phyloP scores from a whole-genome alignment of 2,113 vertebrate species.

The Sitta europaea region DNA sequence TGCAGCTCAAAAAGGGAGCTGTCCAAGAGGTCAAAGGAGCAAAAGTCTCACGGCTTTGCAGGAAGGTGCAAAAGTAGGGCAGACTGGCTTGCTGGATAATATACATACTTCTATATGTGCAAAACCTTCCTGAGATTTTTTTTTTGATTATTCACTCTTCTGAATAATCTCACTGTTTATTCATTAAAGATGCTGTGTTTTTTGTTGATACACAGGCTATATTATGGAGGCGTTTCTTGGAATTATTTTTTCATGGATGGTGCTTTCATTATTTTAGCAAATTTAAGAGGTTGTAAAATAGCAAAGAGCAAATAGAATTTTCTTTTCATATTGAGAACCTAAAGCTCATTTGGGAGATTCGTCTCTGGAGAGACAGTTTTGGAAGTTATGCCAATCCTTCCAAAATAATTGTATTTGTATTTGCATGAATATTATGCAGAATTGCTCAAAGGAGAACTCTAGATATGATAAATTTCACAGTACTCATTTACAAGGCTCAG shows the following conservation, averaged over 20 bases:
- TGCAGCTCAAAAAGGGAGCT: not conserved
- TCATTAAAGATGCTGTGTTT: not conserved
- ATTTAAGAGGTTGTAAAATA: not conserved
- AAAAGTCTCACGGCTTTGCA: not conserved
- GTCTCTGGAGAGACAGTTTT: not conserved
- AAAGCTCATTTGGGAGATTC: not conserved
- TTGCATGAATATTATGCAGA: not conserved
- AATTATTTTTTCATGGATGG: not conserved
- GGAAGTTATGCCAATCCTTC: not conserved
- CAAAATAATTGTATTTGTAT: not conserved
- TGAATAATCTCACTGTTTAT: not conserved
- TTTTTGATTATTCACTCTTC: not conserved
- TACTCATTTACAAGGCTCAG: not conserved
- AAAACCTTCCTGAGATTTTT: not conserved
- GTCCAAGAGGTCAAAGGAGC: not conserved
- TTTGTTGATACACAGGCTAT: not conserved
- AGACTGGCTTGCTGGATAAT: not conserved
- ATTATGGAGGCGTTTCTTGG: not conserved
- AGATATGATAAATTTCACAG: not conserved
- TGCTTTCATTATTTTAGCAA: not conserved
- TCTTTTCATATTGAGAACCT: not conserved
- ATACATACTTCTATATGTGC: fast-evolving
- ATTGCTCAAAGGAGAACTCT: not conserved
- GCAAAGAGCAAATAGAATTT: not conserved
- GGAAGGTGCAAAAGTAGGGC: not conserved